Evolutionary conservation across 35 echinoderm and acorn worm genomes (phyloP).

Genomic region (Eucidaris tribuloides): DNA sequence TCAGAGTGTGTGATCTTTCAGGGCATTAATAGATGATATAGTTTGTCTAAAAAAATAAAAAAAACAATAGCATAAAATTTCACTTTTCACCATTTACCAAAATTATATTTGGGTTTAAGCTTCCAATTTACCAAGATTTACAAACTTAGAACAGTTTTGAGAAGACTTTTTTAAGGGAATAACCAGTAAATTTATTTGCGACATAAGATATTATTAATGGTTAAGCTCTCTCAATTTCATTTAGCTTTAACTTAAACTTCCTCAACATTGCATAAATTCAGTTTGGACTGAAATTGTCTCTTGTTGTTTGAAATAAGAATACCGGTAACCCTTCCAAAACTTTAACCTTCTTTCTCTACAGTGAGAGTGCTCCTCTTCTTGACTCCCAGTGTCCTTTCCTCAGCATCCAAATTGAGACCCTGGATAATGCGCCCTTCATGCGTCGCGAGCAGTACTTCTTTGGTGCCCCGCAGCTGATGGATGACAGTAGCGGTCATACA

Average conservation of each 20-base stretch:
- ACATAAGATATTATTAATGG: no score
- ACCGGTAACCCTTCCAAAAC: neutral
- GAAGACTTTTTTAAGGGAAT: no score
- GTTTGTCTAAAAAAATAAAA: no score
- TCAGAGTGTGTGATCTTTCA: no score
- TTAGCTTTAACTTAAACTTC: neutral
- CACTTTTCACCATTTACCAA: no score
- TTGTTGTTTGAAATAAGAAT: neutral
- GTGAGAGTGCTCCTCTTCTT: neutral
- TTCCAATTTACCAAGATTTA: no score
- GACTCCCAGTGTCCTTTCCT: conserved; percentile 14
- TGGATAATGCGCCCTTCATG: neutral
- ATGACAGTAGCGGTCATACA: neutral
- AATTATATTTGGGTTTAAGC: no score
- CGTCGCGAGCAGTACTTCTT: neutral
- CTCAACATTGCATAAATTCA: neutral
- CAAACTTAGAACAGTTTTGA: no score
- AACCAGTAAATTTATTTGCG: no score
- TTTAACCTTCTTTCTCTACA: neutral
- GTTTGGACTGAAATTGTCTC: neutral
- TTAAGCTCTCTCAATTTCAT: neutral
- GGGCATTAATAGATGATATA: no score
- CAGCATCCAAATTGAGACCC: conserved; percentile 1
- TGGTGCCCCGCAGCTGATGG: neutral
- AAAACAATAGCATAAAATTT: no score